These are phyloP conservation scores for Xenopus petersii DNA, from an alignment of 2,797 vertebrate species.

Conservation along the genomic window DNA sequence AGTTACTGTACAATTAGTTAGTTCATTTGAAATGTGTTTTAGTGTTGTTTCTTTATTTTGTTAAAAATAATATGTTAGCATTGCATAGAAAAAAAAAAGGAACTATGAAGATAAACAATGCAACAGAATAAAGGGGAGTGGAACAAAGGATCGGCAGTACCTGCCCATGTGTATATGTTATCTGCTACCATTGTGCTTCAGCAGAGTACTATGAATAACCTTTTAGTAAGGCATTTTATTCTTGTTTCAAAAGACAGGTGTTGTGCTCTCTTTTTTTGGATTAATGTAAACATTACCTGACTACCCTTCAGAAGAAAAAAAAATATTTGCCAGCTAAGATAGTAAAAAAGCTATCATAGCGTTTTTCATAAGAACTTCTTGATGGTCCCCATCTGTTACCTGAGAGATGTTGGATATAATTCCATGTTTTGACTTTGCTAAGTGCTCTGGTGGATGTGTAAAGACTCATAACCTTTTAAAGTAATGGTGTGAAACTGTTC, in stretches of 20 bases:
- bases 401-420: constrained; percentile 43
- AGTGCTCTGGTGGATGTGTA: constrained; percentile 35
- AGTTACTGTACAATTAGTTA: no score
- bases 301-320: constrained; percentile 2
- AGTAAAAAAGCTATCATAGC: constrained; percentile 20
- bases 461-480: constrained; percentile 46
- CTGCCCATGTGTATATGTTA: neutral
- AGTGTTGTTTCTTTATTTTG: no score
- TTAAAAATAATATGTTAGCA: no score
- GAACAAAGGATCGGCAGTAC: no score
- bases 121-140: no score
- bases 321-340: constrained; percentile 7
- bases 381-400: constrained; percentile 42
- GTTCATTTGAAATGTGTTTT: no score
- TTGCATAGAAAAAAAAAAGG: no score
- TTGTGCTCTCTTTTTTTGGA: constrained; percentile 1
- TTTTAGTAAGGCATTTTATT: neutral
- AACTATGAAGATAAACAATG: no score
- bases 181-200: neutral
- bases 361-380: constrained; percentile 23
- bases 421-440: constrained; percentile 52
- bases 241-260: neutral
- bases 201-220: neutral
- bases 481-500: constrained; percentile 43
- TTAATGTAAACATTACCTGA: neutral